Evolutionary conservation across 2,888 invertebrate species (phyloP).

Genomic region (Suillia variegata): DNA sequence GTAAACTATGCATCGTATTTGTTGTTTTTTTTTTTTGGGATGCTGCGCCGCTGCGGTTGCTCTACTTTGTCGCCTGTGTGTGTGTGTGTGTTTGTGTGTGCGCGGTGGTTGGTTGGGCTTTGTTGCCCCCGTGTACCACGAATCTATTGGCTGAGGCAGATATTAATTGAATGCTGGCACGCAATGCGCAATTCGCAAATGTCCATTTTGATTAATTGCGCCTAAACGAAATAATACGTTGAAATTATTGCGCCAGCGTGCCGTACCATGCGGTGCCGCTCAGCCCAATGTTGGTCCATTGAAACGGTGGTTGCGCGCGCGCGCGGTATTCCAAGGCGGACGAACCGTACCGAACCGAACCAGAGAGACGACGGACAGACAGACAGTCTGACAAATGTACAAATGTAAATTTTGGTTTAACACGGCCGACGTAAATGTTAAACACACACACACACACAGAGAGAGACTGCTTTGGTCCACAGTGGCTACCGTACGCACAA

Average conservation of each 20-base stretch:
- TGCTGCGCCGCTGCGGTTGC: background rate
- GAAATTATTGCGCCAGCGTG: slow-evolving; percentile 15
- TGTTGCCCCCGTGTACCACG: background rate
- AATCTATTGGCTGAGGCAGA: slow-evolving; percentile 14
- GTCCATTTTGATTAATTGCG: slow-evolving; percentile 37
- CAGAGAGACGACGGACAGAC: too few species aligned
- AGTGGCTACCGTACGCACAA: background rate
- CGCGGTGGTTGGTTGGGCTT: background rate
- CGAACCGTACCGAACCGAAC: too few species aligned
- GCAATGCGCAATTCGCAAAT: slow-evolving; percentile 30
- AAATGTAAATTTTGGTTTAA: slow-evolving; percentile 1
- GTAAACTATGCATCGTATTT: too few species aligned
- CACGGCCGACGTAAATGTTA: background rate
- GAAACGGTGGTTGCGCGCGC: too few species aligned
- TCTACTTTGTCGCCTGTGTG: background rate
- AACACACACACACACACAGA: too few species aligned
- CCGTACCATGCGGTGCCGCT: background rate
- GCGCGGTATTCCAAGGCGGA: too few species aligned
- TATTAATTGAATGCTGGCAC: slow-evolving; percentile 36
- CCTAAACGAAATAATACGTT: slow-evolving; percentile 29
- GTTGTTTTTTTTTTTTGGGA: background rate
- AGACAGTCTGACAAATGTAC: background rate
- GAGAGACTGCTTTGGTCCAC: background rate
- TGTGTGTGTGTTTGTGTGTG: background rate
- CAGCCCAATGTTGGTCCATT: too few species aligned